Conservation (phyloP, 2,888 invertebrate genomes). For the Actias luna region DNA sequence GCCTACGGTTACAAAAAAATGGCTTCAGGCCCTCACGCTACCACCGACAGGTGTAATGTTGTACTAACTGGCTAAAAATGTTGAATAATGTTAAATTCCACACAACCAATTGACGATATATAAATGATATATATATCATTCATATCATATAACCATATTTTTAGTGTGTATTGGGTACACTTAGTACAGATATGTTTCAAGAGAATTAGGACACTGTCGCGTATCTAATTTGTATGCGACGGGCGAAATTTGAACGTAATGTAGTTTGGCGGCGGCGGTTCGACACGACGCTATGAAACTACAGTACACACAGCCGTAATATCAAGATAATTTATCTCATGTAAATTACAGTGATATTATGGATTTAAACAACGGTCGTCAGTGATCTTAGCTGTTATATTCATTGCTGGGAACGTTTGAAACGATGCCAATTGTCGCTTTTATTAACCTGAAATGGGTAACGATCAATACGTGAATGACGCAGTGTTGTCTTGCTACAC, state of each 20-base stretch:
- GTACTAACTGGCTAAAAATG: no score
- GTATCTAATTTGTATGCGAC: background rate
- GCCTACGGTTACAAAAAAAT: no score
- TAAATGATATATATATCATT: no score
- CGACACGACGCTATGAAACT: background rate
- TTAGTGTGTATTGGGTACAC: background rate
- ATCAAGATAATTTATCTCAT: background rate
- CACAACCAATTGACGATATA: no score
- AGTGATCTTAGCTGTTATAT: background rate
- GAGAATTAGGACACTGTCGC: background rate
- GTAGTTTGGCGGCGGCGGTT: background rate
- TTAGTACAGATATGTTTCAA: background rate
- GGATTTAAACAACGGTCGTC: background rate
- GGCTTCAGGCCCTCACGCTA: no score
- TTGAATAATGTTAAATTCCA: no score
- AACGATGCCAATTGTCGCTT: background rate
- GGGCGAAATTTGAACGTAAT: background rate
- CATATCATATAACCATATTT: no score
- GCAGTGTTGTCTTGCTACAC: no score
- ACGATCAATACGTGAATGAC: background rate
- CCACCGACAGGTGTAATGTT: no score
- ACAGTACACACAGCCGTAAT: background rate
- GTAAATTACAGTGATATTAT: background rate
- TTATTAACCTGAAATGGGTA: background rate
- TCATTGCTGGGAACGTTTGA: background rate